A percentile compares a stretch with the other conserved stretches of the same genome.
phyloP scores from a whole-genome alignment of 1,140 invertebrate species.

The Lordiphosa collinella region DNA sequence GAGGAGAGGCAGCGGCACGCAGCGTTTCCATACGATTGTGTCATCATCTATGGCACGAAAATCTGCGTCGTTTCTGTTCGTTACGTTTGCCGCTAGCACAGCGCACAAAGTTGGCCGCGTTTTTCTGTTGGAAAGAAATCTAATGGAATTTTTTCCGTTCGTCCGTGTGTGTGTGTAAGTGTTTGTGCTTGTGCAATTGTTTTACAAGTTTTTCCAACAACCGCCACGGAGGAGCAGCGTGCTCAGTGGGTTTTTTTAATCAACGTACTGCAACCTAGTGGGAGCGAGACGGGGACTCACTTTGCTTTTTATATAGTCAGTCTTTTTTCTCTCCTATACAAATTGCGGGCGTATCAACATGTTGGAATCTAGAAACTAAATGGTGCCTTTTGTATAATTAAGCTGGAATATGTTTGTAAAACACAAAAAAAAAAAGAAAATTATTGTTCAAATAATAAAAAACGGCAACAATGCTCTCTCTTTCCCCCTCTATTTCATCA shows the following conservation, averaged over 20 bases:
- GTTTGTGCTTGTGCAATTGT: conserved; percentile 42
- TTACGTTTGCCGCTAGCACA: conserved; percentile 64
- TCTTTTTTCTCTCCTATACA: conserved; percentile 80
- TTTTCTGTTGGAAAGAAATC: conserved; percentile 53
- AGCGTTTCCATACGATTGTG: too few relatives aligned
- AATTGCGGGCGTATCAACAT: conserved; percentile 79
- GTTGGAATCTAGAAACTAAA: conserved; percentile 19
- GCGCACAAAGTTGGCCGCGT: conserved; percentile 71
- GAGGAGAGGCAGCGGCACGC: too few relatives aligned
- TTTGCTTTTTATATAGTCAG: conserved; percentile 78
- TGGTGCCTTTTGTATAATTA: conserved; percentile 38
- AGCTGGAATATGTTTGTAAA: conserved; percentile 52
- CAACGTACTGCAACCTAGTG: conserved; percentile 79
- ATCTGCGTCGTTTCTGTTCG: too few relatives aligned
- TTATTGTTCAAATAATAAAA: conserved; percentile 30
- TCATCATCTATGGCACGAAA: too few relatives aligned
- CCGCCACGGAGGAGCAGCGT: conserved; percentile 12
- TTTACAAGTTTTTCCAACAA: conserved; percentile 46
- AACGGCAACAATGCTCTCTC: conserved; percentile 36
- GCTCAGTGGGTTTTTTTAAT: conserved; percentile 30
- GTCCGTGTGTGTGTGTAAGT: not conserved
- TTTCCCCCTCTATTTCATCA: conserved; percentile 41
- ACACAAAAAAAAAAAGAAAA: conserved; percentile 12
- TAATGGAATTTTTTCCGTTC: conserved; percentile 69
- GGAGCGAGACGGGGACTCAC: conserved; percentile 80